Conservation (phyloP, 2,797 vertebrate species). For the Periparus ater region DNA sequence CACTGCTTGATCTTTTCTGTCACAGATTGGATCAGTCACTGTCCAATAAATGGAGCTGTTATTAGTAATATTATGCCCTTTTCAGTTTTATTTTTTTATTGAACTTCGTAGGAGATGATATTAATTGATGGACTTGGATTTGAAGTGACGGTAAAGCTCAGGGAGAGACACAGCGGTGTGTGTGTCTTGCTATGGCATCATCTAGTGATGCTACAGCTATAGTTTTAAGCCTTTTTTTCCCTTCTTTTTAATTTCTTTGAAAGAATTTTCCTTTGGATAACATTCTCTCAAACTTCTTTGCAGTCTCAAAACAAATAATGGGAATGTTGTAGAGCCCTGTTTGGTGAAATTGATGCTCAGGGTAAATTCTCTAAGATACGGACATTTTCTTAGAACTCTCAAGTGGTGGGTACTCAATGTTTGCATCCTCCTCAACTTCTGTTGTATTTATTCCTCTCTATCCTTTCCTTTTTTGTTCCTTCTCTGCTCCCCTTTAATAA, state of each 20-base stretch:
- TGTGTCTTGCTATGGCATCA: conserved; percentile 38
- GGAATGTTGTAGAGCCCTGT: not conserved
- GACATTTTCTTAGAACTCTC: not conserved
- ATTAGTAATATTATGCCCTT: conserved; percentile 32
- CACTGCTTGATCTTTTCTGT: conserved; percentile 65
- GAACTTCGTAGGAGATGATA: conserved; percentile 59
- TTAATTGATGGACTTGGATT: conserved; percentile 44
- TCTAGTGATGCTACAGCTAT: not conserved
- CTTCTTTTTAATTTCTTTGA: not conserved
- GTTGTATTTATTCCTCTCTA: not conserved
- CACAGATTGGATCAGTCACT: conserved; percentile 58
- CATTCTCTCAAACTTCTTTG: not conserved
- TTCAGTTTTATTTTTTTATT: conserved; percentile 32
- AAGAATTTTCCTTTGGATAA: not conserved
- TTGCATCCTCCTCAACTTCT: not conserved
- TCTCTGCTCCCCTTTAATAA: not conserved
- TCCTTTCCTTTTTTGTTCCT: not conserved
- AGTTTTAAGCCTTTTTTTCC: not conserved
- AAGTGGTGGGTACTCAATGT: not conserved
- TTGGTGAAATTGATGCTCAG: not conserved
- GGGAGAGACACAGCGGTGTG: not conserved
- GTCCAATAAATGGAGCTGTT: conserved; percentile 58
- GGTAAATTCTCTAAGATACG: not conserved
- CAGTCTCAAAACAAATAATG: not conserved
- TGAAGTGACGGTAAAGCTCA: conserved; percentile 18